A percentile compares a stretch with the other conserved stretches of the same genome.
These are phyloP conservation scores for Podabrus alpinus DNA, from an alignment of 2,888 invertebrate genomes.

Conservation along the genomic window DNA sequence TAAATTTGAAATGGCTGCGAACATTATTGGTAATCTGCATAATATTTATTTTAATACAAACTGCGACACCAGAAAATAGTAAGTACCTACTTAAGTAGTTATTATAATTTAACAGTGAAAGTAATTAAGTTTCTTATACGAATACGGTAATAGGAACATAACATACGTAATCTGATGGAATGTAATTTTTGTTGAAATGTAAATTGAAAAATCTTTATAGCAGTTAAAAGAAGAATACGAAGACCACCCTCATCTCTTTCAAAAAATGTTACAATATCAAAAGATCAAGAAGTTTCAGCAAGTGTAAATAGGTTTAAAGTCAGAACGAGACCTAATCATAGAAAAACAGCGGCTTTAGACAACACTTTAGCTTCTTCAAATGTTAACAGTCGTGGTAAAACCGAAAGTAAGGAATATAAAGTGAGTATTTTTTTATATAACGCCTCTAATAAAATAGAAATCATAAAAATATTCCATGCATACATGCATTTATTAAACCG, in stretches of 20 bases:
- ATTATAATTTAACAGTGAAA: not conserved
- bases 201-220: not conserved
- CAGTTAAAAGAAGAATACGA: constrained; percentile 68
- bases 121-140: not conserved
- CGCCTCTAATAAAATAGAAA: not conserved
- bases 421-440: constrained; percentile 45
- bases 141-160: not conserved
- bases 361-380: constrained; percentile 59
- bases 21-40: constrained; percentile 41
- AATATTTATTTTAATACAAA: constrained; percentile 48
- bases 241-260: constrained; percentile 66
- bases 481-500: not conserved
- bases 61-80: constrained; percentile 50
- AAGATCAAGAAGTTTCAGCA: constrained; percentile 65
- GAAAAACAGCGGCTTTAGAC: constrained; percentile 61
- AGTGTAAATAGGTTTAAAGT: constrained; percentile 70
- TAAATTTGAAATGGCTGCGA: constrained; percentile 4
- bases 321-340: constrained; percentile 64
- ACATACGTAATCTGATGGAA: not conserved
- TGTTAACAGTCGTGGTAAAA: constrained; percentile 51
- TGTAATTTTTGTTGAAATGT: not conserved
- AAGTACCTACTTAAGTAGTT: constrained; percentile 35
- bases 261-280: constrained; percentile 46
- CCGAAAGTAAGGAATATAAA: constrained; percentile 75
- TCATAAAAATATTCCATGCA: not conserved